phyloP scores from a whole-genome alignment of 2,797 vertebrate species.

The Phataginus tetradactyla region DNA sequence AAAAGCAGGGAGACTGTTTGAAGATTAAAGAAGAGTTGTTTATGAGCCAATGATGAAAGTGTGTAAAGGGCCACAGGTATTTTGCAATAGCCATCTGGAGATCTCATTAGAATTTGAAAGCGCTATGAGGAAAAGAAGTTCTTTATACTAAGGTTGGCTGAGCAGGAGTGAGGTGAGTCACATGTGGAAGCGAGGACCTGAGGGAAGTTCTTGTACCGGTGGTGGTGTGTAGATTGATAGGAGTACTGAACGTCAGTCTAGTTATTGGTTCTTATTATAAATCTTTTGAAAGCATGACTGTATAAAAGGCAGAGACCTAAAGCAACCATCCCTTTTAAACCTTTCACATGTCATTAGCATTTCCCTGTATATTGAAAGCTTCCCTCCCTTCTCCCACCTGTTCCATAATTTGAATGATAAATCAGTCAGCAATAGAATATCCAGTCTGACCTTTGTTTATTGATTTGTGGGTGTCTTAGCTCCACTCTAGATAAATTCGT shows the following conservation, averaged over 20 bases:
- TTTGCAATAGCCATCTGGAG: constrained; percentile 56
- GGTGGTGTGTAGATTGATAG: neutral
- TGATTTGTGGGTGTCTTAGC: constrained; percentile 2
- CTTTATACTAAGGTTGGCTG: constrained; percentile 59
- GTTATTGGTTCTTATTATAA: neutral
- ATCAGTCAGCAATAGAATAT: neutral
- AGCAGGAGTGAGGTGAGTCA: constrained; percentile 13
- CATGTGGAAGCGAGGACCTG: constrained; percentile 21
- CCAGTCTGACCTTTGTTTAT: neutral
- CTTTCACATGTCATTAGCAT: neutral
- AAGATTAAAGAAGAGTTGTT: constrained; percentile 68
- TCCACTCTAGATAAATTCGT: neutral
- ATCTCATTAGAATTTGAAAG: constrained; percentile 72
- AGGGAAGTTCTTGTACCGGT: neutral
- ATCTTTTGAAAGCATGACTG: neutral
- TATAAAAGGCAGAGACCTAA: neutral
- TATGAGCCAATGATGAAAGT: constrained; percentile 53
- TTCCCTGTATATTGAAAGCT: neutral
- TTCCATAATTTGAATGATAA: neutral
- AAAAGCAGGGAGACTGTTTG: constrained; percentile 40
- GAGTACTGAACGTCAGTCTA: neutral
- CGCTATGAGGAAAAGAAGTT: neutral
- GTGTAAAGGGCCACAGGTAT: constrained; percentile 32
- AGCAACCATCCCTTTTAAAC: neutral
- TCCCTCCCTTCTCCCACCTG: neutral